Percentiles rank a stretch among this genome's conserved stretches.
phyloP scores from a whole-genome alignment of 2,888 invertebrate genomes.

The Nomada flava region DNA sequence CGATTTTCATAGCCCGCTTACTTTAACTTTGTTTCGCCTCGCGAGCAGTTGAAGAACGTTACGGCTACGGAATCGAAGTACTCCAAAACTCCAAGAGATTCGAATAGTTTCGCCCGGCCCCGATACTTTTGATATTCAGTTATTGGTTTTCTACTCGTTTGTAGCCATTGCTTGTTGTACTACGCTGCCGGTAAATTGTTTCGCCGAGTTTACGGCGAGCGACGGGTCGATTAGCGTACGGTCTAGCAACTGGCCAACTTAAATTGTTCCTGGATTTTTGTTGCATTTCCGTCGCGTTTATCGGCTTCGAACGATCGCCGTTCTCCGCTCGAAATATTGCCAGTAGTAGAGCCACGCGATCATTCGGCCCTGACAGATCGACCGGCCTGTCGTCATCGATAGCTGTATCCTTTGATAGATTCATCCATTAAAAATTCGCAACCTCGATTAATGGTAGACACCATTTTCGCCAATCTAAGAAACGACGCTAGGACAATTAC shows the following conservation, averaged over 20 bases:
- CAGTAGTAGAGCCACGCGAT: conserved; percentile 19
- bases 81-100: conserved; percentile 6
- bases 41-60: not conserved
- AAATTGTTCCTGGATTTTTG: conserved; percentile 23
- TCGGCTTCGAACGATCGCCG: conserved; percentile 2
- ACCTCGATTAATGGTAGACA: not conserved
- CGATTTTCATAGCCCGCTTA: not conserved
- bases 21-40: not conserved
- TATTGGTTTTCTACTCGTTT: conserved; percentile 41
- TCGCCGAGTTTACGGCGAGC: not conserved
- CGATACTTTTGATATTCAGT: conserved; percentile 37
- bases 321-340: conserved; percentile 19
- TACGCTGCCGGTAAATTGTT: conserved; percentile 18
- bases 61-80: conserved; percentile 1
- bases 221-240: conserved; percentile 19
- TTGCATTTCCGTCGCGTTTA: conserved; percentile 2
- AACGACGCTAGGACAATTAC: not conserved
- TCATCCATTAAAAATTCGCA: not conserved
- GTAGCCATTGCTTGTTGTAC: conserved; percentile 7
- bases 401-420: not conserved
- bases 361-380: conserved; percentile 6
- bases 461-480: not conserved
- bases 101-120: conserved; percentile 13
- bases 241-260: conserved; percentile 2
- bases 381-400: not conserved